Evolutionary conservation across 2,888 invertebrate species (phyloP), one percentile per base, ranked within the genome.

Genomic region (Onthophagus sagittarius): DNA sequence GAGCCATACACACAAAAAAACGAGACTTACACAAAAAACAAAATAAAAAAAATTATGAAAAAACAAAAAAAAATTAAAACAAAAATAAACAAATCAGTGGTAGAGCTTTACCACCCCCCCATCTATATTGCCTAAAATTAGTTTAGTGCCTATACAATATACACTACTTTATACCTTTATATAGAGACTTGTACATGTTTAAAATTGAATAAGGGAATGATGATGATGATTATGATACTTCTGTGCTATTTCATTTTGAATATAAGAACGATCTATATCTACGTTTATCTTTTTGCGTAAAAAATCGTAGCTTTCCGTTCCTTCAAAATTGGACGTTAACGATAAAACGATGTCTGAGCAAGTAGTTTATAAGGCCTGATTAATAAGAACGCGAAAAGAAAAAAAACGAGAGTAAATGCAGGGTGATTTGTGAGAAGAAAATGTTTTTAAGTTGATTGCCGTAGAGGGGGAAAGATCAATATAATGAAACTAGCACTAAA

Each of bases 111-210:
- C 80, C 80, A 80, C 82, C 81, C 82, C 81, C 80, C 80, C 80
- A 76, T 82, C 76, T 83, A 80, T 78, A 78, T 78, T 78, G 79
- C 79, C 79, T 79, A 79, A 79, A 73, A 62, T 83, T 84, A 84
- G 83, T 83, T 83, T 84, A 84, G 84, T 84, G 84, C 84, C 83
- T 83, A 82, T 79, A 79, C 79, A 15, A 79, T 78, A 79, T 79
- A 78, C 74, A 73, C 70, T 74, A 75, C 74, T 76, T 74, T 73
- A 76, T 75, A 77, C 74, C 78, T 80, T 71, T 71, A 73, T 71
- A 72, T 72, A 70, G 62, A 70, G 63, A 69, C 33, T 53, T 32
- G 62, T 53, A 63, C 23, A 71, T 62, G 71, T 71, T 6, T 31
- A 15, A 23, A 71, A 63, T 13, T 63, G 70, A 62, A 23, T 31